A percentile compares a stretch with the other conserved stretches of the same genome.
Conservation (phyloP, 2,797 vertebrate genomes). For the Crenuchus spilurus region DNA sequence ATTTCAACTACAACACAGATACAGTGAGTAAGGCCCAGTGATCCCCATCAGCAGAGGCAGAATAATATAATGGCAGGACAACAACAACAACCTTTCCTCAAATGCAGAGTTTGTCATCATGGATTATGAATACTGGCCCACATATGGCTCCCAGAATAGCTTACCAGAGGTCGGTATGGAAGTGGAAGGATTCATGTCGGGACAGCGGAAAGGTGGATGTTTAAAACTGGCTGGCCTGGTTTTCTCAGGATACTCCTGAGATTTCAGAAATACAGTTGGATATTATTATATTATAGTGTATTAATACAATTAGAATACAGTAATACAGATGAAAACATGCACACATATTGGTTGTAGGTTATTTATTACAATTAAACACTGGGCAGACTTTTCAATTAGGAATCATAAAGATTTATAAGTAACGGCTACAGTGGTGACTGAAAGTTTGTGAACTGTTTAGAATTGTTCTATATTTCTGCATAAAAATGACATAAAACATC, state of each 20-base stretch:
- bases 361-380: too few relatives aligned
- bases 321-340: too few relatives aligned
- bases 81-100: background rate
- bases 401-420: too few relatives aligned
- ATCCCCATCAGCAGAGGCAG: background rate
- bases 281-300: too few relatives aligned
- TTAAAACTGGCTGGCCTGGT: constrained; percentile 69
- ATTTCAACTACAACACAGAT: constrained; percentile 81
- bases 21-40: background rate
- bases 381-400: too few relatives aligned
- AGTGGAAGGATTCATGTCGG: constrained; percentile 78
- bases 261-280: background rate
- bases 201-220: constrained; percentile 72
- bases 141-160: background rate
- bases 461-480: too few relatives aligned
- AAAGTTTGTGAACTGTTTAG: too few relatives aligned
- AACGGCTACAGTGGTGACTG: too few relatives aligned
- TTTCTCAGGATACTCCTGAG: constrained; percentile 79
- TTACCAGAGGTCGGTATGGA: constrained; percentile 78
- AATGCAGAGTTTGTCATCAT: background rate
- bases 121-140: background rate
- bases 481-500: too few relatives aligned
- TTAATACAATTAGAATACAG: too few relatives aligned
- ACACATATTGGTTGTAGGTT: too few relatives aligned
- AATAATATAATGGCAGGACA: background rate